phyloP scores from a whole-genome alignment of 2,797 vertebrate species.

The Hafferia zeledoni region DNA sequence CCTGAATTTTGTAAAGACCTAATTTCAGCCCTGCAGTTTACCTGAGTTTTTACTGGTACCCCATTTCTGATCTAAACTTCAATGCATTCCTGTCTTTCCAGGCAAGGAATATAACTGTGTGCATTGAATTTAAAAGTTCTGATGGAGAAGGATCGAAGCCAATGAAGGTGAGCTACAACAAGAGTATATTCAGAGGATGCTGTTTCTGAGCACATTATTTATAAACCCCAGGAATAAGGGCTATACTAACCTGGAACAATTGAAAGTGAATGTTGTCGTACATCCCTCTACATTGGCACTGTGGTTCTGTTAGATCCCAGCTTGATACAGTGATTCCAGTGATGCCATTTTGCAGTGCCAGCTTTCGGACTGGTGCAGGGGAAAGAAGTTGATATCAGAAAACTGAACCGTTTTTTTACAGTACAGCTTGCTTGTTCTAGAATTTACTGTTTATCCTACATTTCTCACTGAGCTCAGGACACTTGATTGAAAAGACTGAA shows the following conservation, averaged over 20 bases:
- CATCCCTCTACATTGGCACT: neutral
- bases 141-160: conserved; percentile 92
- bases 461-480: neutral
- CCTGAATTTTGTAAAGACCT: conserved; percentile 17
- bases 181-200: neutral
- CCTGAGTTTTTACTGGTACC: neutral
- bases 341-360: neutral
- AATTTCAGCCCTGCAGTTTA: conserved; percentile 14
- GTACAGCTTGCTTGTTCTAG: neutral
- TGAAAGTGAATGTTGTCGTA: neutral
- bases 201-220: neutral
- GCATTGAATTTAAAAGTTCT: conserved; percentile 93
- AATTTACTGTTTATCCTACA: neutral
- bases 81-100: conserved; percentile 68
- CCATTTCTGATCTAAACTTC: conserved; percentile 22
- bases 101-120: conserved; percentile 95
- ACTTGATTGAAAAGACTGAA: neutral
- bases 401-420: neutral
- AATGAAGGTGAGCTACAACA: conserved; percentile 83
- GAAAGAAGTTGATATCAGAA: neutral
- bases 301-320: neutral
- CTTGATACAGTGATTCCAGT: neutral
- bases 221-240: neutral
- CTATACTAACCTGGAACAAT: neutral
- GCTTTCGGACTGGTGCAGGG: neutral